These are phyloP conservation scores for Danio tinwini DNA, from an alignment of 2,797 vertebrate genomes.

Conservation along the genomic window DNA sequence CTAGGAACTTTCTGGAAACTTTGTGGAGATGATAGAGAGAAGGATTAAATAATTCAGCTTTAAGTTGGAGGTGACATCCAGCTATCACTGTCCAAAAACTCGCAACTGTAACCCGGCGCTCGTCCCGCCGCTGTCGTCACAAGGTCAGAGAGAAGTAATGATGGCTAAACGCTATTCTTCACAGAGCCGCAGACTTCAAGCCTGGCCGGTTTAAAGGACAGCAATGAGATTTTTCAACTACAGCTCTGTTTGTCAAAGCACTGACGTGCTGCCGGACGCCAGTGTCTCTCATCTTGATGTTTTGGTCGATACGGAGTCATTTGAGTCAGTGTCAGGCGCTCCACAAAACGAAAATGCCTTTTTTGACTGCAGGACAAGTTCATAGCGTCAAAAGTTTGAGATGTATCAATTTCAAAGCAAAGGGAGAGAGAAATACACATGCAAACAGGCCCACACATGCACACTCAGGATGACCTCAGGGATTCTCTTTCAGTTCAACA, in stretches of 20 bases:
- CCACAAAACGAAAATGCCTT: conserved; percentile 6
- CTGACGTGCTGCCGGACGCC: conserved; percentile 15
- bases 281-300: conserved; percentile 44
- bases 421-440: conserved; percentile 1
- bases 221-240: conserved; percentile 29
- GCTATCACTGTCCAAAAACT: conserved; percentile 11
- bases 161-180: conserved; percentile 47
- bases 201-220: conserved; percentile 38
- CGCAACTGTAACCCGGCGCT: conserved; percentile 31
- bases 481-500: not conserved
- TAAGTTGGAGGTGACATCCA: conserved; percentile 32
- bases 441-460: not conserved
- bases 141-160: conserved; percentile 59
- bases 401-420: not conserved
- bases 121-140: conserved; percentile 27
- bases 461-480: conserved; percentile 2
- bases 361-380: not conserved
- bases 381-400: not conserved
- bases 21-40: not conserved
- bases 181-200: conserved; percentile 27
- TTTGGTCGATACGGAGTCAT: conserved; percentile 34
- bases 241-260: conserved; percentile 41
- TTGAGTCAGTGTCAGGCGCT: conserved; percentile 35
- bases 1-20: not conserved
- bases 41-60: conserved; percentile 30